Conservation (phyloP, 2,797 vertebrate species). For the Gymnodraco acuticeps region DNA sequence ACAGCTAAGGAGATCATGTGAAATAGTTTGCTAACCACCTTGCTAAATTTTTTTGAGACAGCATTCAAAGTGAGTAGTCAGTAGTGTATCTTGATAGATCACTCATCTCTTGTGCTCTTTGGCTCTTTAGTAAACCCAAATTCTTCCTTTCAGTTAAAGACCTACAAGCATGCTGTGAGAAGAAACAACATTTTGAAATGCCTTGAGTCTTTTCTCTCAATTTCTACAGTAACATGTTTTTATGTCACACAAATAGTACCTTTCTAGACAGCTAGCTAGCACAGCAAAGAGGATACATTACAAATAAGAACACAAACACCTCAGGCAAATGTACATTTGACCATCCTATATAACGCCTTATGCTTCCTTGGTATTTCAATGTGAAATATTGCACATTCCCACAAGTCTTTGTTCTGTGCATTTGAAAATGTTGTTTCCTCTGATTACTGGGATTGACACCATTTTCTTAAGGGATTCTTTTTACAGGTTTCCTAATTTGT, state of each 20-base stretch:
- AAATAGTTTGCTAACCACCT: slow-evolving; percentile 55
- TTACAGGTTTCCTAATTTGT: slow-evolving; percentile 41
- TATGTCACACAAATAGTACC: slow-evolving; percentile 62
- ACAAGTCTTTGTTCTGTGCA: slow-evolving; percentile 76
- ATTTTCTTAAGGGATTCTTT: slow-evolving; percentile 7
- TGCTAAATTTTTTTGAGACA: slow-evolving; percentile 75
- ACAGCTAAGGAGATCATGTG: slow-evolving; percentile 49
- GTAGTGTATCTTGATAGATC: slow-evolving; percentile 71
- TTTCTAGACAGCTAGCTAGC: slow-evolving; percentile 62
- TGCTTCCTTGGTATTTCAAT: slow-evolving; percentile 75
- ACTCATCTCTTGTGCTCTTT: slow-evolving; percentile 60
- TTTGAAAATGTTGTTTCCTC: slow-evolving; percentile 40
- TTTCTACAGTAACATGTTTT: slow-evolving; percentile 63
- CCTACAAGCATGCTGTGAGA: slow-evolving; percentile 53
- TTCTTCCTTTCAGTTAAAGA: slow-evolving; percentile 49
- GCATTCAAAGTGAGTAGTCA: slow-evolving; percentile 67
- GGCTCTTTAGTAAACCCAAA: slow-evolving; percentile 80
- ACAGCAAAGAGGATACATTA: slow-evolving; percentile 46
- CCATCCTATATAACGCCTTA: slow-evolving; percentile 47
- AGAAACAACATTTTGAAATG: slow-evolving; percentile 61
- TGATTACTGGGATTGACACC: slow-evolving; percentile 26
- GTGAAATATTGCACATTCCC: slow-evolving; percentile 87
- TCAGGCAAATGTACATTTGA: slow-evolving; percentile 62
- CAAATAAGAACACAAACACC: slow-evolving; percentile 45
- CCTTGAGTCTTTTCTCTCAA: slow-evolving; percentile 38